Evolutionary conservation across 2,888 invertebrate species (phyloP), one percentile per base, ranked within the genome.

Genomic region (Drosophila yooni): DNA sequence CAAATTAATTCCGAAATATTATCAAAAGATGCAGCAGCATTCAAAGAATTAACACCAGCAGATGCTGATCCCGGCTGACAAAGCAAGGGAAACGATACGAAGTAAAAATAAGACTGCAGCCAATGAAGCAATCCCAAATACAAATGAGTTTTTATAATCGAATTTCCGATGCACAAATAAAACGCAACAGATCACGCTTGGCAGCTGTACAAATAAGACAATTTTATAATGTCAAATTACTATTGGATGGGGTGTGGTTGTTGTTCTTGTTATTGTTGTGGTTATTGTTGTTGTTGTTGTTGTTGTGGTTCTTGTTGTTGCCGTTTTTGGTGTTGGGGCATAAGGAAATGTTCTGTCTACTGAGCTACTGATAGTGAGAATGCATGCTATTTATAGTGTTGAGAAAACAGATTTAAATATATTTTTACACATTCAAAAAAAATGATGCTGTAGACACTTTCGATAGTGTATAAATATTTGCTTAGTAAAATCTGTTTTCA

Each of bases 311-410:
- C 4, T 46, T 46, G 18, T 7, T 46, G 48, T 10, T 46, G 46
- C 46, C 15, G 25, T 4, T 25, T 46, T 25, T 25, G 52, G 25
- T 33, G 50, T 43, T 57, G 7, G 18, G 31, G 38, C 15, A 38
- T n/a, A 18, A 40, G 56, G 46, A 38, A 54, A 25, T 65, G 40
- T 59, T 61, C 38, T 52, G 18, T 69, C 65, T 77, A 64, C 21
- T 34, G 27, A 64, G 18, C 54, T 81, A 69, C 71, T 62, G 65
- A 74, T 67, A 67, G 56, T 63, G 48, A 48, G 57, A 40, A 61
- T 68, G 48, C 69, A 74, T 64, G 75, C 69, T 68, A 65, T 54
- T 51, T 56, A 66, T 56, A 54, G 74, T 71, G 66, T 60, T 48
- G 50, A 13, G 50, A 58, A 54, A 1, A 34, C 4, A 40, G 52